Conservation (phyloP, 2,113 vertebrate genomes). For the Typhlomys cinereus region DNA sequence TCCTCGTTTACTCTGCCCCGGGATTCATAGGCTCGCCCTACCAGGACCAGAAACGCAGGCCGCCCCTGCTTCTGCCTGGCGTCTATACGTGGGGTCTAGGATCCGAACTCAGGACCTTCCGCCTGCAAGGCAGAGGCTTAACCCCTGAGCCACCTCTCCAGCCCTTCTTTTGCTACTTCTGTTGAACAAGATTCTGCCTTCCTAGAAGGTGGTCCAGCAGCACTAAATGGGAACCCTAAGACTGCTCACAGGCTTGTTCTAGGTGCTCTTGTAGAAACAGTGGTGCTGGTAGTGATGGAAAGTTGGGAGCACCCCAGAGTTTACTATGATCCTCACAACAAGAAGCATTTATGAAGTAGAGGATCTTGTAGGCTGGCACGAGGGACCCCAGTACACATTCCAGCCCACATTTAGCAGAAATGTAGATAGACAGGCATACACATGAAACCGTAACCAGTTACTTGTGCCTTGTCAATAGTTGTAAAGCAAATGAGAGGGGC, state of each 20-base stretch:
- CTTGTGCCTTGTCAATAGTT: background rate
- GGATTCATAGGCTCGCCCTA: no score
- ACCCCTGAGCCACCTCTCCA: no score
- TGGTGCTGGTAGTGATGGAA: no score
- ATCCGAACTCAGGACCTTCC: no score
- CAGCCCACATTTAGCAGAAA: background rate
- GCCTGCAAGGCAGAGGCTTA: no score
- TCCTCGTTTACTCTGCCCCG: no score
- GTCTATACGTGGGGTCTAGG: no score
- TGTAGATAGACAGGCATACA: background rate
- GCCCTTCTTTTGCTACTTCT: background rate
- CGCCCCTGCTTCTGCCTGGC: no score
- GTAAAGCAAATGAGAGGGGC: background rate
- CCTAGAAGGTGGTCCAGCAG: background rate
- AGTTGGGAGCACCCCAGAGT: no score
- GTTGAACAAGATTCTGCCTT: background rate
- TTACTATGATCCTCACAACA: background rate
- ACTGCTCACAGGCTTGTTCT: no score
- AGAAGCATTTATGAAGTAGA: background rate
- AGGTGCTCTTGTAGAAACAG: accelerated
- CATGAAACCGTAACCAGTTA: background rate
- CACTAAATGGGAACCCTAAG: background rate
- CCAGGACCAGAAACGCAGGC: no score
- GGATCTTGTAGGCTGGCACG: accelerated
- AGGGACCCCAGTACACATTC: background rate